Evolutionary conservation across 2,113 vertebrate genomes (phyloP).

Genomic region (Pandion haliaetus): DNA sequence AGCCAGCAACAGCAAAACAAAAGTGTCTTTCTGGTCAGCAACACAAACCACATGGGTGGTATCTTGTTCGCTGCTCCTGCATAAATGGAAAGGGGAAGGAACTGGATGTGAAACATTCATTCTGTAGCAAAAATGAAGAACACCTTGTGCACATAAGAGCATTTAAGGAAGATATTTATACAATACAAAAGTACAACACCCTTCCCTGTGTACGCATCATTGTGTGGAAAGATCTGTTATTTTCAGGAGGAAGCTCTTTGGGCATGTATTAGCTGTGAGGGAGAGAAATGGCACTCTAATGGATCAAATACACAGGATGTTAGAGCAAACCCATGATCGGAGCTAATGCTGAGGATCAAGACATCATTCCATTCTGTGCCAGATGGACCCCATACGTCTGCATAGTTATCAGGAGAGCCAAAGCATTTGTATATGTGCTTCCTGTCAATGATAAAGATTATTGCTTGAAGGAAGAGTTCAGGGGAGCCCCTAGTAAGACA

Average conservation of each 20-base stretch:
- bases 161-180: neutral
- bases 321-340: accelerated
- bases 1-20: neutral
- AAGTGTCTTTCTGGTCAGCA: neutral
- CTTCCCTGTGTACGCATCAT: neutral
- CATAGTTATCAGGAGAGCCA: neutral
- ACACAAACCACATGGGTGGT: neutral
- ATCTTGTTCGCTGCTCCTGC: neutral
- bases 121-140: neutral
- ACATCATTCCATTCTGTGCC: neutral
- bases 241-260: neutral
- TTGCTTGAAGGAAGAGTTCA: neutral
- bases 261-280: neutral
- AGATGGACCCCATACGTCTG: neutral
- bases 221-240: neutral
- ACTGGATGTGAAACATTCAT: neutral
- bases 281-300: neutral
- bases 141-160: neutral
- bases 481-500: neutral
- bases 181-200: neutral
- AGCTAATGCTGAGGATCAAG: neutral
- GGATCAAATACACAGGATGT: neutral
- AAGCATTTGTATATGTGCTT: neutral
- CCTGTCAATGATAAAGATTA: neutral
- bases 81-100: constrained; percentile 8